A percentile compares a stretch with the other conserved stretches of the same genome.
Evolutionary conservation across 2,888 invertebrate genomes (phyloP).

Genomic region (Spicauda simplicius): DNA sequence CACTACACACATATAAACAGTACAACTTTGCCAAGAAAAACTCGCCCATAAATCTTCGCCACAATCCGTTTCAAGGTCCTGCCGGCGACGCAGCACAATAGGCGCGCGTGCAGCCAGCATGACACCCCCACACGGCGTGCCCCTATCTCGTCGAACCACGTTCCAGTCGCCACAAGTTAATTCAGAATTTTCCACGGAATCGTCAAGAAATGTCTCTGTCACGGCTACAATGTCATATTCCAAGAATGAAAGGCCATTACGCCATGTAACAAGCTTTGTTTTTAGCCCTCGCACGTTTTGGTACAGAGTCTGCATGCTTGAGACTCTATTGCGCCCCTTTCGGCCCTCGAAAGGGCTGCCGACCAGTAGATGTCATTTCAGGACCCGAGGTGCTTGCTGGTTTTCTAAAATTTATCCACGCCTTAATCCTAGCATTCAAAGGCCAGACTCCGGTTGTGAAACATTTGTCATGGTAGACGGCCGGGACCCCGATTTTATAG

Average conservation of each 20-base stretch:
- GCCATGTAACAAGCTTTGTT: constrained; percentile 36
- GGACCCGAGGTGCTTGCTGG: too few relatives aligned
- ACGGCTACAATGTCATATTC: constrained; percentile 30
- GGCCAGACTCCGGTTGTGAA: constrained; percentile 39
- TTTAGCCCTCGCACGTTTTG: constrained; percentile 40
- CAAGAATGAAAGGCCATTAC: constrained; percentile 9
- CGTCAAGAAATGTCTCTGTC: constrained; percentile 36
- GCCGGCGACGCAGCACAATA: constrained; percentile 24
- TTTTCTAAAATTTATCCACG: constrained; percentile 34
- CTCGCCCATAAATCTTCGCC: constrained; percentile 40
- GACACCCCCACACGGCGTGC: constrained; percentile 33
- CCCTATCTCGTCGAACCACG: constrained; percentile 38
- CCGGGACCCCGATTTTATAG: constrained; percentile 41
- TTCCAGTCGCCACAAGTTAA: constrained; percentile 29
- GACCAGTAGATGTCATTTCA: too few relatives aligned
- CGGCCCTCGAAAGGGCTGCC: constrained; percentile 24
- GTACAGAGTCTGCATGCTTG: constrained; percentile 17
- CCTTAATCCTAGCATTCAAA: constrained; percentile 40
- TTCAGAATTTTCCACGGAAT: constrained; percentile 34
- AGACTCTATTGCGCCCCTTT: background rate
- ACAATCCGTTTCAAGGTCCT: constrained; percentile 34
- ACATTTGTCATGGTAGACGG: constrained; percentile 33
- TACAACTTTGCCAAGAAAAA: constrained; percentile 23
- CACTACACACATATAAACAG: constrained; percentile 34
- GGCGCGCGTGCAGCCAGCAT: constrained; percentile 33